Base-by-base conservation (phyloP, 2,888 invertebrate species). In the Drosophila helvetica region DNA sequence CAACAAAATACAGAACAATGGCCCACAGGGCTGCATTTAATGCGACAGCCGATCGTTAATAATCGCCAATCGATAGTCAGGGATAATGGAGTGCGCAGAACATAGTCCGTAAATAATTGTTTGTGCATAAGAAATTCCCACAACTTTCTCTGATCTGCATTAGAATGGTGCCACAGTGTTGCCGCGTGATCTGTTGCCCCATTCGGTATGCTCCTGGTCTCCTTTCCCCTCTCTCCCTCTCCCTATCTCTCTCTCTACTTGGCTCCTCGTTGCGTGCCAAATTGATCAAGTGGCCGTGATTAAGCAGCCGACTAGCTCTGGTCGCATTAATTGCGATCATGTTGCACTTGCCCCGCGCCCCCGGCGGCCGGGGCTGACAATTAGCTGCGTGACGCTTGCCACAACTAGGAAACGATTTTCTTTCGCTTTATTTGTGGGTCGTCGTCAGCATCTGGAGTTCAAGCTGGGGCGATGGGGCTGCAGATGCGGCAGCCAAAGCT, bases 341-440 rank as follows among this genome's bases (percentile, higher is more conserved):
- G 76, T 76, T 62, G 45, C 54, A 8, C 47, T 12, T 33, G 56
- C 38, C 38, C 19, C n/a, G 42, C 46, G 27, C 51, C 52, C 15
- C 19, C 9, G 45, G 43, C 55, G 43, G 38, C 45, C 60, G 64
- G 43, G 55, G 50, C 45, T 47, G 69, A 63, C 84, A 83, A 88
- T 86, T 88, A 88, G 80, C 75, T 80, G 75, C 66, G 61, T 66
- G 65, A 70, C 59, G 61, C 59, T 63, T 62, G 57, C 45, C 62
- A 19, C 10, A 53, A 43, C 63, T 74, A 66, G 73, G 74, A 61
- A 74, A 50, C 50, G 56, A 67, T 55, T 72, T 73, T 63, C 69
- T 61, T 54, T 65, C 15, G 53, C 46, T 52, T 58, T 27, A 43
- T 63, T 67, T 78, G 63, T 57, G 33, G 52, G 50, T 64, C 71